phyloP scores from a whole-genome alignment of 2,888 invertebrate species.

The Gymnoscelis rufifasciata region DNA sequence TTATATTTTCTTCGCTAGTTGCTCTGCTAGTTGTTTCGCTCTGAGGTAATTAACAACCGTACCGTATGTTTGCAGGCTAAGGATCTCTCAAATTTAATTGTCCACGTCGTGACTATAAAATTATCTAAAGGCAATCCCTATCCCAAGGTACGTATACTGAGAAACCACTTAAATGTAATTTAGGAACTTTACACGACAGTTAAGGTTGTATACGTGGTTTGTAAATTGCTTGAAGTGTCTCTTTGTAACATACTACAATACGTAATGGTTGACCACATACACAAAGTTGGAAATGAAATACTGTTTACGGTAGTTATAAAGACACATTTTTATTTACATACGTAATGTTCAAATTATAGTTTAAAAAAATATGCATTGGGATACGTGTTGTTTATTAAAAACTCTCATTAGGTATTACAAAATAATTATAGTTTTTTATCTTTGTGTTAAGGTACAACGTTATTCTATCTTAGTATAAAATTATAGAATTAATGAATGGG shows the following conservation, averaged over 20 bases:
- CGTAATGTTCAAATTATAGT: too few relatives aligned
- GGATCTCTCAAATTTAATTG: slow-evolving; percentile 13
- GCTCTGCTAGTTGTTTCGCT: slow-evolving; percentile 18
- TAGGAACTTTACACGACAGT: slow-evolving; percentile 7
- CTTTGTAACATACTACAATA: slow-evolving; percentile 1
- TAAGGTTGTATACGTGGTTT: slow-evolving; percentile 11
- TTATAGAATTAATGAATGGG: slow-evolving; percentile 31
- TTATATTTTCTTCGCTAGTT: slow-evolving; percentile 29
- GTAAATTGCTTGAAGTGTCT: slow-evolving; percentile 14
- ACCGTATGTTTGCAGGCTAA: slow-evolving; percentile 5
- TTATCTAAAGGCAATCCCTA: slow-evolving; percentile 11
- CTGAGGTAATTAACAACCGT: slow-evolving; percentile 17
- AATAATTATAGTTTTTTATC: too few relatives aligned
- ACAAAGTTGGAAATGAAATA: too few relatives aligned
- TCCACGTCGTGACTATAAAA: slow-evolving; percentile 14
- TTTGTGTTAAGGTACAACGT: too few relatives aligned
- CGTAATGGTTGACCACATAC: background rate
- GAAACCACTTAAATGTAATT: slow-evolving; percentile 14
- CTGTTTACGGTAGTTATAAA: too few relatives aligned
- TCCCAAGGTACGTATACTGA: slow-evolving; percentile 9
- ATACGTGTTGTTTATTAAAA: too few relatives aligned
- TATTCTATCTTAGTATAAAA: too few relatives aligned
- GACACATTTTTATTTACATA: too few relatives aligned
- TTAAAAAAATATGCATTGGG: too few relatives aligned
- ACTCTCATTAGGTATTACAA: too few relatives aligned